phyloP scores from a whole-genome alignment of 2,113 vertebrate species.

The Dryoscopus gambensis region DNA sequence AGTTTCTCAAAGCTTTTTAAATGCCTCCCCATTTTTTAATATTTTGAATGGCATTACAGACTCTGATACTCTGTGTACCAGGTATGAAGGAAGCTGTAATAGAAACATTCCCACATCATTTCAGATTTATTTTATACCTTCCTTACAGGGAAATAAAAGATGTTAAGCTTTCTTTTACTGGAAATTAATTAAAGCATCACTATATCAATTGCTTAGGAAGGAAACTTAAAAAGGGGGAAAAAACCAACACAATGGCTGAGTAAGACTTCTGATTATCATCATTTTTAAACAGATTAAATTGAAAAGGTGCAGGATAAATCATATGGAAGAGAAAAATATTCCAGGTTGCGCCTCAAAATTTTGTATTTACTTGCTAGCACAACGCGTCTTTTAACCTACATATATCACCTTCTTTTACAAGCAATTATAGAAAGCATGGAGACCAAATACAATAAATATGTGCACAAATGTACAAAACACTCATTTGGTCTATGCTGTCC shows the following conservation, averaged over 20 bases:
- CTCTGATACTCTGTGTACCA: background rate
- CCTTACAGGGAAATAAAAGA: background rate
- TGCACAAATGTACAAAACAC: background rate
- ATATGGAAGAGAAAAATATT: background rate
- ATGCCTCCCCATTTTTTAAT: background rate
- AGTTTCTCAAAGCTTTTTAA: background rate
- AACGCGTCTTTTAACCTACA: background rate
- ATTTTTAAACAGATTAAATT: background rate
- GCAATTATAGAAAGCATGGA: background rate
- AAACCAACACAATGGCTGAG: background rate
- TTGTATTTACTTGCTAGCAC: background rate
- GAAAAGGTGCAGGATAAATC: background rate
- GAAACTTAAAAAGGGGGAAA: background rate
- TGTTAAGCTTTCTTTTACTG: background rate
- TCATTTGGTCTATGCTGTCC: rapidly evolving
- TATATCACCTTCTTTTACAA: background rate
- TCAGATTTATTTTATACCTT: background rate
- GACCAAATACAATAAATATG: background rate
- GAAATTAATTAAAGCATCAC: background rate
- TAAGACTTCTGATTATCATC: background rate
- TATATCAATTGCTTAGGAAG: background rate
- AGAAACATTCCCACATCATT: background rate
- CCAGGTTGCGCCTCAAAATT: background rate
- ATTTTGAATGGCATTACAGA: background rate
- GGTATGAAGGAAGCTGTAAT: background rate